Conservation (phyloP, 2,888 invertebrate species). For the Melanophora roralis region DNA sequence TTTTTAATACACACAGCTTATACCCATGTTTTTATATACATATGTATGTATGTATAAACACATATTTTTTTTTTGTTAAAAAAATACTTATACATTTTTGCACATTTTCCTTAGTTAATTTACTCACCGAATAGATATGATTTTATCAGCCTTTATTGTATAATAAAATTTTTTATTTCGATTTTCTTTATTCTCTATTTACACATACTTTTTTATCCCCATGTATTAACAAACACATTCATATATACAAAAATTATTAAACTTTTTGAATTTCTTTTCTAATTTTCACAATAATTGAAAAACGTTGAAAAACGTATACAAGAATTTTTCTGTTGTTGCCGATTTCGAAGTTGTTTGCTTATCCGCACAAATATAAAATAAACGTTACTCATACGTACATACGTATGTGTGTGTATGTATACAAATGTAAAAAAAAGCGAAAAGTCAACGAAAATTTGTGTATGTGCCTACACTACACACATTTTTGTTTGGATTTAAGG, state of each 20-base stretch:
- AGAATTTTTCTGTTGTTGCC: conserved; percentile 65
- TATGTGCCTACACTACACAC: no score
- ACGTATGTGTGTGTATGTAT: no score
- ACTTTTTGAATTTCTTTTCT: conserved; percentile 28
- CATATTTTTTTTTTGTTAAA: not conserved
- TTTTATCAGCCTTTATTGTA: not conserved
- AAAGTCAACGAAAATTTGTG: not conserved
- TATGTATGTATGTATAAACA: no score
- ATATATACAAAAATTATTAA: conserved; percentile 20
- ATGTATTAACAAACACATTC: not conserved
- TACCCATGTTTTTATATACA: no score
- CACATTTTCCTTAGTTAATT: not conserved
- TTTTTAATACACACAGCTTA: no score
- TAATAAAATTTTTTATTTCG: not conserved
- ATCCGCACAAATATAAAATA: conserved; percentile 51
- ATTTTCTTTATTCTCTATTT: not conserved
- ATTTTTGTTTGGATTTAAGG: no score
- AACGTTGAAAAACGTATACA: conserved; percentile 65
- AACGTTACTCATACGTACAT: conserved; percentile 1
- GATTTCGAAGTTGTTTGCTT: conserved; percentile 64
- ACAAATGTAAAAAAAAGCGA: not conserved
- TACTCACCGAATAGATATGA: conserved; percentile 31
- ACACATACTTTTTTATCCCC: not conserved
- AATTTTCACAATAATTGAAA: conserved; percentile 39
- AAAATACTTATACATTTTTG: not conserved